A percentile compares a stretch with the other conserved stretches of the same genome.
These are phyloP conservation scores for Himalopsyche phryganea DNA, from an alignment of 1,140 invertebrate species.

Conservation along the genomic window DNA sequence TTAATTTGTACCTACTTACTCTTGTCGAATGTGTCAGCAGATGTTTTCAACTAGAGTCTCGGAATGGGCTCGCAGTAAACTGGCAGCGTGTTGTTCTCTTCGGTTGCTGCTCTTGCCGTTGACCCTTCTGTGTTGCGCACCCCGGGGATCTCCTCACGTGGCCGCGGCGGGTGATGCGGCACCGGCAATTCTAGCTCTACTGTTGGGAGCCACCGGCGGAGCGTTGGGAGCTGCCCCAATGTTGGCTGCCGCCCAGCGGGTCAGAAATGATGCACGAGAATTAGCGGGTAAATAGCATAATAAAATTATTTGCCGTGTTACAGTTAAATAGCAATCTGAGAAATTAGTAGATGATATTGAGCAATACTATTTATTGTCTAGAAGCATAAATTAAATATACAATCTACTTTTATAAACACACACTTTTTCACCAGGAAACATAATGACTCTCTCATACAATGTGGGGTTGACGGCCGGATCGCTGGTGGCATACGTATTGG, in stretches of 20 bases:
- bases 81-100: constrained; percentile 66
- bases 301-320: no score
- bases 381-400: no score
- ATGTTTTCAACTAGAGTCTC: constrained; percentile 76
- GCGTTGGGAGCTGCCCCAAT: constrained; percentile 86
- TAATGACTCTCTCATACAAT: constrained; percentile 89
- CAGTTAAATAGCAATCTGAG: no score
- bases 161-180: constrained; percentile 58
- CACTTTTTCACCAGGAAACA: constrained; percentile 85
- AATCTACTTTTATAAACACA: no score
- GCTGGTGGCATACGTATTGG: constrained; percentile 75
- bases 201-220: constrained; percentile 82
- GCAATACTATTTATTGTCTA: no score
- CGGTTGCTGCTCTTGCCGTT: constrained; percentile 74
- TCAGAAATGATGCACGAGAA: constrained; percentile 53
- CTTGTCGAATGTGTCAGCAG: constrained; percentile 46
- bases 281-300: constrained; percentile 42
- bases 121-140: constrained; percentile 75
- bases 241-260: constrained; percentile 82
- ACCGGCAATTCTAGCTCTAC: constrained; percentile 66
- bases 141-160: constrained; percentile 67
- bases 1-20: no score
- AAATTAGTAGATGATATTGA: no score
- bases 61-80: constrained; percentile 72
- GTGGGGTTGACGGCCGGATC: constrained; percentile 80